A percentile compares a stretch with the other conserved stretches of the same genome.
phyloP scores from a whole-genome alignment of 37 sponge, comb jelly and placozoan species.

The Beroe ovata region DNA sequence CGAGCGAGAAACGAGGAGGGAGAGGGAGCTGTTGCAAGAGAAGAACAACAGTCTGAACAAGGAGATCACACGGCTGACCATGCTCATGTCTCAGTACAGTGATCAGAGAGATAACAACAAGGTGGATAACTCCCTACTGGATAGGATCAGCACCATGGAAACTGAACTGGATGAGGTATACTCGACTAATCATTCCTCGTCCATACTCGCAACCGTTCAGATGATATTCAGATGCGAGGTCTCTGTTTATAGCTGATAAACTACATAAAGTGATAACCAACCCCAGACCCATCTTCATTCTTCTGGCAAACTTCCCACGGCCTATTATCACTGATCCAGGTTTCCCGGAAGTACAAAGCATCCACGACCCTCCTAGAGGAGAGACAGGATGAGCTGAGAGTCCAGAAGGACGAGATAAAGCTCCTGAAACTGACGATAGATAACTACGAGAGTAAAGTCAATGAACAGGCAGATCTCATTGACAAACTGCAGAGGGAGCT shows the following conservation, averaged over 20 bases:
- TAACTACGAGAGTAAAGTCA: constrained; percentile 38
- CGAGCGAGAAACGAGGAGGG: constrained; percentile 13
- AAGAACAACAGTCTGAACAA: constrained; percentile 59
- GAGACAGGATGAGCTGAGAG: constrained; percentile 42
- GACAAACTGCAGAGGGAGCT: constrained; percentile 24
- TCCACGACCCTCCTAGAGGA: constrained; percentile 17
- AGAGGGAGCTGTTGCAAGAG: constrained; percentile 29
- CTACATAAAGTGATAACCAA: no score
- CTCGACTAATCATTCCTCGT: no score
- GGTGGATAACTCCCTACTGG: constrained; percentile 31
- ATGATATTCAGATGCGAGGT: no score
- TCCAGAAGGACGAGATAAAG: constrained; percentile 62
- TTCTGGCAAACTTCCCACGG: no score
- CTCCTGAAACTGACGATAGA: constrained; percentile 34
- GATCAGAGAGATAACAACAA: neutral
- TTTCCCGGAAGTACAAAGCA: constrained; percentile 1
- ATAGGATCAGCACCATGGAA: constrained; percentile 1
- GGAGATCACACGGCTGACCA: constrained; percentile 39
- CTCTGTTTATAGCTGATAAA: no score
- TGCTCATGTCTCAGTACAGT: constrained; percentile 9
- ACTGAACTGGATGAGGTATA: constrained; percentile 3
- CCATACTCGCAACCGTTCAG: no score
- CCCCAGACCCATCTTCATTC: no score
- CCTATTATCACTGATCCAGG: neutral
- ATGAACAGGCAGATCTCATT: constrained; percentile 38